Evolutionary conservation across 2,797 vertebrate genomes (phyloP).

Genomic region (Sebastes trivittatus): DNA sequence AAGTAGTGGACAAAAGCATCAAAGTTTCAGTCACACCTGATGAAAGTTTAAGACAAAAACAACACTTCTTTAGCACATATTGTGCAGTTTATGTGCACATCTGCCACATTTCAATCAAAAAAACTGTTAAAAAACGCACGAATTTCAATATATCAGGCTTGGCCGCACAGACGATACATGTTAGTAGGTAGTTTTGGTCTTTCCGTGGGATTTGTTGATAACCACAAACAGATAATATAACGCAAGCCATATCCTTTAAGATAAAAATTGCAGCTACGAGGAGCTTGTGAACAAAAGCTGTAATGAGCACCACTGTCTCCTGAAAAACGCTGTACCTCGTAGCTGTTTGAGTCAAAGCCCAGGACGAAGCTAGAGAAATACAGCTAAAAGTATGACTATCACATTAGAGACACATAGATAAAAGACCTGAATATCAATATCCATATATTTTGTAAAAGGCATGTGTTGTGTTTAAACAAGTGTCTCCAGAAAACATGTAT

Average conservation of each 20-base stretch:
- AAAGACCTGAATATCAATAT: conserved; percentile 98
- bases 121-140: neutral
- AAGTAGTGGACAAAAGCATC: neutral
- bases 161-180: neutral
- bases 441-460: conserved; percentile 89
- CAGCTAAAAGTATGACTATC: conserved; percentile 66
- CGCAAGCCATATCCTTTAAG: neutral
- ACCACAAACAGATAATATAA: neutral
- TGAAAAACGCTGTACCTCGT: conserved; percentile 9
- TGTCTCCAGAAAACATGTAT: conserved; percentile 88
- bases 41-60: neutral
- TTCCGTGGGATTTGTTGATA: conserved; percentile 4
- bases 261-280: neutral
- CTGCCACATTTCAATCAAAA: neutral
- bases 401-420: conserved; percentile 86
- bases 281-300: conserved; percentile 23
- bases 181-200: neutral
- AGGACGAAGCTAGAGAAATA: conserved; percentile 59
- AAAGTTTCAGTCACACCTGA: neutral
- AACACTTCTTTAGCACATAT: neutral
- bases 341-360: conserved; percentile 38
- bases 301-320: conserved; percentile 18
- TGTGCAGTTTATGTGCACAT: neutral
- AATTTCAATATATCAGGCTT: neutral
- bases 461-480: conserved; percentile 95